These are phyloP conservation scores for Cryptotis parvus DNA, from an alignment of 2,113 vertebrate genomes.

Conservation along the genomic window DNA sequence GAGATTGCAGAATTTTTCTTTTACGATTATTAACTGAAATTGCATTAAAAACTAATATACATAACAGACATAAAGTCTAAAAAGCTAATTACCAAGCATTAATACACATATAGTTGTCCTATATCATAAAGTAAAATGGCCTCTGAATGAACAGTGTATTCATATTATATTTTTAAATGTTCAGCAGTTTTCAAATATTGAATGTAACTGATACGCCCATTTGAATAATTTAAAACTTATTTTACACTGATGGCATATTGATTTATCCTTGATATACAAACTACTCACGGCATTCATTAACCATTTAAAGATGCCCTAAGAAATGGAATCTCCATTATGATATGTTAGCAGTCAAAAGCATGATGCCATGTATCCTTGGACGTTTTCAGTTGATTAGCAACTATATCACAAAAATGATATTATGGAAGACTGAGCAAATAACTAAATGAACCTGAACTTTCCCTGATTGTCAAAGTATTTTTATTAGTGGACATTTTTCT, in stretches of 20 bases:
- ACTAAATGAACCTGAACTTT: conserved; percentile 66
- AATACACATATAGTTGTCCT: conserved; percentile 69
- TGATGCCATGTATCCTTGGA: conserved; percentile 73
- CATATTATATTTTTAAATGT: conserved; percentile 67
- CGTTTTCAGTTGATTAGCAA: conserved; percentile 75
- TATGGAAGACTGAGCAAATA: conserved; percentile 66
- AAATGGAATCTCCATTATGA: conserved; percentile 76
- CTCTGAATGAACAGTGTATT: conserved; percentile 82
- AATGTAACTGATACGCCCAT: conserved; percentile 75
- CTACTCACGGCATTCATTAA: conserved; percentile 79
- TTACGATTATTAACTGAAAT: conserved; percentile 56
- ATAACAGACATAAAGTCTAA: conserved; percentile 67
- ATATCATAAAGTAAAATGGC: conserved; percentile 82
- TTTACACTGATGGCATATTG: conserved; percentile 79
- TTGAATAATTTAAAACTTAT: conserved; percentile 81
- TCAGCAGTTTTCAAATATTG: conserved; percentile 70
- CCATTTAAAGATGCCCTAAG: conserved; percentile 77
- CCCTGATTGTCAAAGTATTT: conserved; percentile 70
- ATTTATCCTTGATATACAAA: conserved; percentile 78
- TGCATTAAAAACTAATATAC: conserved; percentile 37
- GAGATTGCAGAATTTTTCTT: conserved; percentile 46
- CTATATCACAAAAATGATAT: conserved; percentile 72
- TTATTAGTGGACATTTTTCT: conserved; percentile 80
- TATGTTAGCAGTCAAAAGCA: conserved; percentile 69
- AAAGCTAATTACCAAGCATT: conserved; percentile 67